Evolutionary conservation across 2,113 vertebrate genomes (phyloP), one percentile per base, ranked within the genome.

Genomic region (Dicaeum eximium): DNA sequence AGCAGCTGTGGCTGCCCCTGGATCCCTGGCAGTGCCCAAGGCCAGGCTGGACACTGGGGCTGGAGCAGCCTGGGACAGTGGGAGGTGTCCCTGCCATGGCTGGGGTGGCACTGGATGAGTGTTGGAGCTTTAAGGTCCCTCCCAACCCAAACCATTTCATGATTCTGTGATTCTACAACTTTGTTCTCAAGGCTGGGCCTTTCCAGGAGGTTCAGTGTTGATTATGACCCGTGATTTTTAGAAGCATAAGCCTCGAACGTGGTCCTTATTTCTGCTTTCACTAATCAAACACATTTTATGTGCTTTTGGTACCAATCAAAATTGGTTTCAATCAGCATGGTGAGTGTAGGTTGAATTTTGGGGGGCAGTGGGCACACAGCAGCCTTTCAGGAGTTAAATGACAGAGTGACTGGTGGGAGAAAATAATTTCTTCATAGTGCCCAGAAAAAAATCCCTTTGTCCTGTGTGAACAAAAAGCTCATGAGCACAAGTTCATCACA

Each of bases 171-270:
- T 65, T 40, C 8, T 13, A 4, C 24, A 13, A 3, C 28, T 53
- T 57, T 18, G 9, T 56, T 79, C 9, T 58, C 8, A 0, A 3
- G 47, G 53, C 78, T 82, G 53, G 85, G 33, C 47, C 86, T 58
- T 47, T 47, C 42, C 47, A 4, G 40, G 44, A 64, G 42, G 12
- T 13, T 92, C 71, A 40, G 2, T 3, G 2, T 25, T 60, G 72
- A 9, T 53, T 38, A 6, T 37, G 38, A 25, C 35, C n/a, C 0
- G 0, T 9, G 15, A 28, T 71, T 77, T 72, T 60, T 27, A 7
- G 10, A 51, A 44, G 18, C 15, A 4, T 11, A 20, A 81, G 3
- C 30, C n/a, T 81, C 1, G 0, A 79, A 13, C 3, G 0, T 14
- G 47, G 6, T 85, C 30, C 7, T 60, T 51, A 9, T 23, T 80